These are phyloP conservation scores for Conus canariensis DNA, from an alignment of 2,888 invertebrate genomes.

Conservation along the genomic window DNA sequence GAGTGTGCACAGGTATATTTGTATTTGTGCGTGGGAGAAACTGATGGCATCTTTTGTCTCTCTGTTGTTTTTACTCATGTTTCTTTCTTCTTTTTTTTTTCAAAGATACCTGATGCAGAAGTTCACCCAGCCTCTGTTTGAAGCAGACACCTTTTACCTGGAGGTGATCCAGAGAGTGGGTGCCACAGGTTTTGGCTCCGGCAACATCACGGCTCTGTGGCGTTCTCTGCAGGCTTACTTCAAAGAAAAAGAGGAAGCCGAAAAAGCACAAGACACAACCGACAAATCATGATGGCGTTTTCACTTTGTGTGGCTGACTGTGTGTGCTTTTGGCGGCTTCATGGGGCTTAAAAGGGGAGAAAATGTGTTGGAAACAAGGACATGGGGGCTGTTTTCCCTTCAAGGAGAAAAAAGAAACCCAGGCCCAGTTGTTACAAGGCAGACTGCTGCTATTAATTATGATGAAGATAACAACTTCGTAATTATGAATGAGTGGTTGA, in stretches of 20 bases:
- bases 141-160: constrained; percentile 79
- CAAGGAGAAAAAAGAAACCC: too few relatives aligned
- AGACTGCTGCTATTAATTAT: too few relatives aligned
- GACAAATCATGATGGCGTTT: too few relatives aligned
- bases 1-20: not conserved
- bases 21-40: not conserved
- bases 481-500: too few relatives aligned
- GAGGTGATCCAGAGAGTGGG: constrained; percentile 80
- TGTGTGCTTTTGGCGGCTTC: not conserved
- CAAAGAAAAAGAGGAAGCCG: not conserved
- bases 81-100: not conserved
- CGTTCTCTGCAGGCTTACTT: constrained; percentile 73
- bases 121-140: constrained; percentile 79
- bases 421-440: too few relatives aligned
- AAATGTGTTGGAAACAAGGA: too few relatives aligned
- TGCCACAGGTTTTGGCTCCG: constrained; percentile 80
- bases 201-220: constrained; percentile 80
- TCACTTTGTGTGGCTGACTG: too few relatives aligned
- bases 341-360: not conserved
- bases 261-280: not conserved
- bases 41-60: not conserved
- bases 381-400: too few relatives aligned
- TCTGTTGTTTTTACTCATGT: too few relatives aligned
- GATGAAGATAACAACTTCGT: too few relatives aligned
- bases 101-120: constrained; percentile 80